Percentiles rank a stretch among this genome's conserved stretches.
phyloP scores from a whole-genome alignment of 1,140 invertebrate genomes.

The Cydia amplana region DNA sequence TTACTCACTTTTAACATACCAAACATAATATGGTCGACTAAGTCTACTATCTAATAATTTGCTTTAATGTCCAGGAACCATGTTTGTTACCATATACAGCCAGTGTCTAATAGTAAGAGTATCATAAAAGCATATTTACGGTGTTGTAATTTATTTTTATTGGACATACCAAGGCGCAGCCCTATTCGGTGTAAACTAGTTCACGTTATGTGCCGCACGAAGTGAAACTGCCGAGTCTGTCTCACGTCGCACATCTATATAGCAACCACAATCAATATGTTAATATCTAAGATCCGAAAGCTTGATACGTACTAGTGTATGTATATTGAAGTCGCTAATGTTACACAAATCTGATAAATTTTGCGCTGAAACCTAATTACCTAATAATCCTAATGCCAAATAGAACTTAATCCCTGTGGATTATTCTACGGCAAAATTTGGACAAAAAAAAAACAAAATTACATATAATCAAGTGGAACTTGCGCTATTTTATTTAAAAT shows the following conservation, averaged over 20 bases:
- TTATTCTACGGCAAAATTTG: not conserved
- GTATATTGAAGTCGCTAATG: conserved; percentile 52
- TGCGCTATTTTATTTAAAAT: no score
- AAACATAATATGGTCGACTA: conserved; percentile 37
- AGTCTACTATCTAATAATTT: conserved; percentile 50
- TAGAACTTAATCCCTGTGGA: not conserved
- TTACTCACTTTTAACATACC: conserved; percentile 41
- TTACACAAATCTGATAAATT: conserved; percentile 44
- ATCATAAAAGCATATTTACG: conserved; percentile 52
- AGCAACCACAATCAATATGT: conserved; percentile 73
- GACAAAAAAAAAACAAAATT: not conserved
- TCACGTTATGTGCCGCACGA: conserved; percentile 40
- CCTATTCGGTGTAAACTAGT: conserved; percentile 45
- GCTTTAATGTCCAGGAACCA: conserved; percentile 45
- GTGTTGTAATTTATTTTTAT: conserved; percentile 53
- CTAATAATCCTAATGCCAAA: not conserved
- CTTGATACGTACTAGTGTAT: conserved; percentile 64
- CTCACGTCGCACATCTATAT: conserved; percentile 68
- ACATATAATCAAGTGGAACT: not conserved
- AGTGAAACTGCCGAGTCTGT: conserved; percentile 5
- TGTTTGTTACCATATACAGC: conserved; percentile 43
- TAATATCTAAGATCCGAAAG: conserved; percentile 74
- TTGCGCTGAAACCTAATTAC: not conserved
- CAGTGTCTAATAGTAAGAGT: conserved; percentile 41
- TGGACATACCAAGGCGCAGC: conserved; percentile 42